phyloP scores from a whole-genome alignment of 2,797 vertebrate genomes.

The Garrulus glandarius region DNA sequence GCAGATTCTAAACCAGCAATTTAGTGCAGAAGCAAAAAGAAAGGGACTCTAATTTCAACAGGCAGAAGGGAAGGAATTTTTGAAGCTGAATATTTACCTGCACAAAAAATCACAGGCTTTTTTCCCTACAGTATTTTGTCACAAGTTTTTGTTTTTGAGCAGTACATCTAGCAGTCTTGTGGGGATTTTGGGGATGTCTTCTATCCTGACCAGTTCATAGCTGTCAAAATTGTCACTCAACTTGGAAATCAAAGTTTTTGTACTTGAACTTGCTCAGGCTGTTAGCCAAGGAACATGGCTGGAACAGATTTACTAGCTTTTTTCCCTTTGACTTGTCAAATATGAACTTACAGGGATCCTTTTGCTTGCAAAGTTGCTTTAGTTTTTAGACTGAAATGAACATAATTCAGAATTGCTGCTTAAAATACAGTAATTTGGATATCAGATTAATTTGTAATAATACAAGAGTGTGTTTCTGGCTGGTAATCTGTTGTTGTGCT shows the following conservation, averaged over 20 bases:
- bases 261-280: not conserved
- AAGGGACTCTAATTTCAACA: not conserved
- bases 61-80: not conserved
- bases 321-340: not conserved
- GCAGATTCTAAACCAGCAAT: not conserved
- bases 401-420: not conserved
- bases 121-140: not conserved
- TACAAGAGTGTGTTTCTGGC: not conserved
- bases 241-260: not conserved
- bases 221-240: not conserved
- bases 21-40: not conserved
- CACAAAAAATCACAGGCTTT: not conserved
- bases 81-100: not conserved
- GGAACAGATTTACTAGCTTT: not conserved
- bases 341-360: not conserved
- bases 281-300: not conserved
- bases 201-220: not conserved
- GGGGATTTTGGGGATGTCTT: not conserved
- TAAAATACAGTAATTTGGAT: not conserved
- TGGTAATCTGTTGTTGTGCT: not conserved
- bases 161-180: not conserved
- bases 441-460: not conserved
- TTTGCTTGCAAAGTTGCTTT: not conserved
- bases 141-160: not conserved
- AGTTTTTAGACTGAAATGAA: not conserved